Evolutionary conservation across 1,140 invertebrate genomes (phyloP).

Genomic region (Drosophila arawakana): DNA sequence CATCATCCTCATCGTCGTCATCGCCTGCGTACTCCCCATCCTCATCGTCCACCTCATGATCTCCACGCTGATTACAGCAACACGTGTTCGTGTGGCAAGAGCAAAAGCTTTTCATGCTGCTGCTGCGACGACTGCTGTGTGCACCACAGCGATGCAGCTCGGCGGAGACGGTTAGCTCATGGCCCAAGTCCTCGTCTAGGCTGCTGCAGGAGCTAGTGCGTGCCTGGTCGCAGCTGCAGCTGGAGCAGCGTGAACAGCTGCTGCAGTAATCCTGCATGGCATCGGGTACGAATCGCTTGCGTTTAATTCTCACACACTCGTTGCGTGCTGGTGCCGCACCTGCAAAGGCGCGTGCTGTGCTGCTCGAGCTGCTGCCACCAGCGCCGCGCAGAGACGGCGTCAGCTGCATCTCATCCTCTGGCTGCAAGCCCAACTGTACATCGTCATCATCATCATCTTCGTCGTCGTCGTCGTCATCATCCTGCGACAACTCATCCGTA

Average conservation of each 20-base stretch:
- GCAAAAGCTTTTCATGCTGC: conserved; percentile 58
- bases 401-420: conserved; percentile 61
- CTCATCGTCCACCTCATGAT: conserved; percentile 30
- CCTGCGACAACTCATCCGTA: conserved; percentile 74
- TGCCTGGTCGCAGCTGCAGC: conserved; percentile 61
- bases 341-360: conserved; percentile 45
- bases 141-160: conserved; percentile 73
- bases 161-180: conserved; percentile 66
- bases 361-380: conserved; percentile 59
- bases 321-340: conserved; percentile 55
- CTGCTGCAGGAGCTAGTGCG: conserved; percentile 76
- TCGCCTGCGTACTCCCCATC: conserved; percentile 27
- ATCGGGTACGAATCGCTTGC: conserved; percentile 69
- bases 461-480: conserved; percentile 60
- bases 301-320: conserved; percentile 74
- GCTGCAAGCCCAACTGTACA: conserved; percentile 55
- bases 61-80: conserved; percentile 50
- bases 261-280: conserved; percentile 63
- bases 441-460: conserved; percentile 40
- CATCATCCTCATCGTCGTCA: conserved; percentile 46
- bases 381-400: conserved; percentile 33
- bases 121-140: conserved; percentile 16
- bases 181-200: conserved; percentile 59
- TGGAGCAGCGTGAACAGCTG: conserved; percentile 77
- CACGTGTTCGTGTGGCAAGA: conserved; percentile 72